Conservation (phyloP, 1,140 invertebrate genomes). For the Heliconius melpomene region DNA sequence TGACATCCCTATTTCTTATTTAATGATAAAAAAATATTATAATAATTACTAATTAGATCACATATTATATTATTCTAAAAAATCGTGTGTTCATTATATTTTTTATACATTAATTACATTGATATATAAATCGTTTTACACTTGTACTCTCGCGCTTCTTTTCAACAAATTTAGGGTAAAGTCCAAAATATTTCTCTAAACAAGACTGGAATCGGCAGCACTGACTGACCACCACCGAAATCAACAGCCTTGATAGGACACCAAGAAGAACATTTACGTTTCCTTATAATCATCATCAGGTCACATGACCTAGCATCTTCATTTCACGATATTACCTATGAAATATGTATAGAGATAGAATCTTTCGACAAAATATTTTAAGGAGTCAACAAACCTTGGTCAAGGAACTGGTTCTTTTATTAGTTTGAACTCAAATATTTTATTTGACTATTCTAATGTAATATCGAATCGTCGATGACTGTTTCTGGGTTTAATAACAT, state of each 20-base stretch:
- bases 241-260: background rate
- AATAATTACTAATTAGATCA: background rate
- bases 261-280: background rate
- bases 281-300: conserved; percentile 5
- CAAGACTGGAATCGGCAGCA: background rate
- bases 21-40: background rate
- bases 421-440: conserved; percentile 72
- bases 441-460: conserved; percentile 56
- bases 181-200: background rate
- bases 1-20: background rate
- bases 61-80: background rate
- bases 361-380: conserved; percentile 62
- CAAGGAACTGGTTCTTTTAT: conserved; percentile 70
- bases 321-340: conserved; percentile 21
- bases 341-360: conserved; percentile 48
- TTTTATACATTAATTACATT: background rate
- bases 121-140: no score
- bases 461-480: conserved; percentile 41
- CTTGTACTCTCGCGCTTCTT: no score
- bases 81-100: background rate
- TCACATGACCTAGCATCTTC: conserved; percentile 10
- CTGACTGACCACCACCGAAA: background rate
- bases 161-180: no score
- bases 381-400: conserved; percentile 75
- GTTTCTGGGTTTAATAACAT: conserved; percentile 37